phyloP scores from a whole-genome alignment of 2,113 vertebrate species.

The Empidonax alnorum region DNA sequence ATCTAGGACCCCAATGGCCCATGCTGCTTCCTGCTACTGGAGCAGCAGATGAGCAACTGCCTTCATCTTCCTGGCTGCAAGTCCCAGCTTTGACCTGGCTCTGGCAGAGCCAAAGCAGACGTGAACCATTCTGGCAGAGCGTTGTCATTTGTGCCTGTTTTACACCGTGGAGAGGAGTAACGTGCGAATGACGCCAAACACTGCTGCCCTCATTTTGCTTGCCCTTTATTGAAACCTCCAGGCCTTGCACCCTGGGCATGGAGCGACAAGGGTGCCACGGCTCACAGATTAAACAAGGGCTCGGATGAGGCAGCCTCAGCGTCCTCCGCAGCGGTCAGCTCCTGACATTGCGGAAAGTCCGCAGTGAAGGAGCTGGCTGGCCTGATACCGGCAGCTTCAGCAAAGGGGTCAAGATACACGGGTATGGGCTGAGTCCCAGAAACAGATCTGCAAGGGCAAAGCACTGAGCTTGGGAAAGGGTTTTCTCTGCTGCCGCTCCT shows the following conservation, averaged over 20 bases:
- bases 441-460: constrained; percentile 41
- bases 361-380: background rate
- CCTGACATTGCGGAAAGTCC: background rate
- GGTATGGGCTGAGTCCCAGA: constrained; percentile 19
- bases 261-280: rapidly evolving
- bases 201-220: constrained; percentile 27
- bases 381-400: background rate
- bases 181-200: constrained; percentile 40
- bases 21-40: background rate
- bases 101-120: background rate
- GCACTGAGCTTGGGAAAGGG: background rate
- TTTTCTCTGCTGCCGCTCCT: constrained; percentile 18
- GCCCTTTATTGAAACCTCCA: background rate
- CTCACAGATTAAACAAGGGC: rapidly evolving
- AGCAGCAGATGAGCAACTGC: background rate
- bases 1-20: background rate
- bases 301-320: rapidly evolving
- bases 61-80: background rate
- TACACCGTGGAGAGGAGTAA: background rate
- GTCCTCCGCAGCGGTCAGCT: background rate
- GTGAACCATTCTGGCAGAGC: background rate
- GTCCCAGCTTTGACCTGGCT: constrained; percentile 27
- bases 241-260: background rate
- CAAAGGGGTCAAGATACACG: constrained; percentile 34
- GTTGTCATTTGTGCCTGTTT: constrained; percentile 40